Percentiles rank a stretch among this genome's conserved stretches.
Evolutionary conservation across 2,888 invertebrate genomes (phyloP).

Genomic region (Hemithea aestivaria): DNA sequence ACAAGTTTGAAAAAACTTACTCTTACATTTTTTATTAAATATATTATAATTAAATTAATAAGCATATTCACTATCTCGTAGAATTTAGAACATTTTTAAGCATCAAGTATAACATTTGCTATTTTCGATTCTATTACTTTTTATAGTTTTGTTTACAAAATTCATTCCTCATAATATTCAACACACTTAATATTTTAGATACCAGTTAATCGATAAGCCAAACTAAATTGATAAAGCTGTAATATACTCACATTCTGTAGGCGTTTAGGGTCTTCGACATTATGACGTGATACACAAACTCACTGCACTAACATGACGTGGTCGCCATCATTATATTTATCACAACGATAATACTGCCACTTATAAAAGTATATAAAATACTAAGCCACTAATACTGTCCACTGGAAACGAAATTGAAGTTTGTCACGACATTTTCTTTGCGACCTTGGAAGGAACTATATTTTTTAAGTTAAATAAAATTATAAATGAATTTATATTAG

Average conservation of each 20-base stretch:
- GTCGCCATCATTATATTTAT: slow-evolving; percentile 31
- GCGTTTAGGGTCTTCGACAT: slow-evolving; percentile 94
- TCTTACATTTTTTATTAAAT: too few relatives aligned
- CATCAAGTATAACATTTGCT: too few relatives aligned
- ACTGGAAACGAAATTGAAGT: slow-evolving; percentile 34
- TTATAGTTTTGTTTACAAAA: too few relatives aligned
- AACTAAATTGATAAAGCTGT: slow-evolving; percentile 10
- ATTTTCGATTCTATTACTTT: too few relatives aligned
- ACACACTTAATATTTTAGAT: too few relatives aligned
- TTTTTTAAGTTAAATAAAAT: slow-evolving; percentile 21
- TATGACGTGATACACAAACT: slow-evolving; percentile 48
- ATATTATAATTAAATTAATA: too few relatives aligned
- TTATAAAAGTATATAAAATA: slow-evolving; percentile 40
- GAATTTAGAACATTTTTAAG: too few relatives aligned
- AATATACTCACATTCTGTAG: slow-evolving; percentile 90
- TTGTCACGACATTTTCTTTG: slow-evolving; percentile 30
- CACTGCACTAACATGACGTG: slow-evolving; percentile 51
- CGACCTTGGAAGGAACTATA: slow-evolving; percentile 40
- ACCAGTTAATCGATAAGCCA: too few relatives aligned
- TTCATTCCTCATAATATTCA: too few relatives aligned
- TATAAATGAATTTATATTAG: slow-evolving; percentile 20
- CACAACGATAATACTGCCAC: slow-evolving; percentile 34
- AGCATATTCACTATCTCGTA: too few relatives aligned
- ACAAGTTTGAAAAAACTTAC: too few relatives aligned
- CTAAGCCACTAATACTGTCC: slow-evolving; percentile 38